Evolutionary conservation across 2,113 vertebrate genomes (phyloP).

Genomic region (Semicossyphus pulcher): DNA sequence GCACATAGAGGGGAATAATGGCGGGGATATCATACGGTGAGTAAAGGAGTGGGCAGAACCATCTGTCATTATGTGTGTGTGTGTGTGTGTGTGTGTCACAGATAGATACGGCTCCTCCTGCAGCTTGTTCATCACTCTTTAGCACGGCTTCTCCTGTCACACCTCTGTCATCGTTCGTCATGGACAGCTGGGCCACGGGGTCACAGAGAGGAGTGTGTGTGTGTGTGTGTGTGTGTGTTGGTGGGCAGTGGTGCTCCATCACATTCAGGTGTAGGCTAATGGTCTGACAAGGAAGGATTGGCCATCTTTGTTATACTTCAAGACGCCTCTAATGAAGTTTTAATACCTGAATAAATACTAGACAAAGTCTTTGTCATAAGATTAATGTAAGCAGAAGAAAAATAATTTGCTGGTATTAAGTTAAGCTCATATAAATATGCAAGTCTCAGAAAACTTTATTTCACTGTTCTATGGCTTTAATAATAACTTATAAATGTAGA

Average conservation of each 20-base stretch:
- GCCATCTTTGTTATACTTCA: too few relatives aligned
- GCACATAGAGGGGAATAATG: conserved; percentile 23
- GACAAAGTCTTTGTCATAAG: too few relatives aligned
- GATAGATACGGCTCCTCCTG: conserved; percentile 56
- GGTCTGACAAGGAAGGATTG: background rate
- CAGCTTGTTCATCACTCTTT: conserved; percentile 73
- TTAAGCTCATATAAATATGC: too few relatives aligned
- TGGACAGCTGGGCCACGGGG: conserved; percentile 54
- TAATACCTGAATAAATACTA: too few relatives aligned
- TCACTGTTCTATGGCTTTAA: too few relatives aligned
- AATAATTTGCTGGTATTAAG: too few relatives aligned
- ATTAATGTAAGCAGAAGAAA: background rate
- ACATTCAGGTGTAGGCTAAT: background rate
- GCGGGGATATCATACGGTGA: conserved; percentile 24
- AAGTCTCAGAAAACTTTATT: too few relatives aligned
- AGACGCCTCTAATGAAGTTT: too few relatives aligned
- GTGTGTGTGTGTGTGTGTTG: conserved; percentile 13
- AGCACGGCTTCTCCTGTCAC: conserved; percentile 61
- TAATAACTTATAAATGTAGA: too few relatives aligned
- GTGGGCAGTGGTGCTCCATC: background rate
- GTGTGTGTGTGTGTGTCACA: conserved; percentile 35
- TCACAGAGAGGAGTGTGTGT: conserved; percentile 43
- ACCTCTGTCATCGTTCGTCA: conserved; percentile 74
- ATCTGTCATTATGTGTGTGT: conserved; percentile 51
- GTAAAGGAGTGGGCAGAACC: conserved; percentile 42